These are phyloP conservation scores for Scaptomyza caliginosa DNA, from an alignment of 2,888 invertebrate species.

Conservation along the genomic window DNA sequence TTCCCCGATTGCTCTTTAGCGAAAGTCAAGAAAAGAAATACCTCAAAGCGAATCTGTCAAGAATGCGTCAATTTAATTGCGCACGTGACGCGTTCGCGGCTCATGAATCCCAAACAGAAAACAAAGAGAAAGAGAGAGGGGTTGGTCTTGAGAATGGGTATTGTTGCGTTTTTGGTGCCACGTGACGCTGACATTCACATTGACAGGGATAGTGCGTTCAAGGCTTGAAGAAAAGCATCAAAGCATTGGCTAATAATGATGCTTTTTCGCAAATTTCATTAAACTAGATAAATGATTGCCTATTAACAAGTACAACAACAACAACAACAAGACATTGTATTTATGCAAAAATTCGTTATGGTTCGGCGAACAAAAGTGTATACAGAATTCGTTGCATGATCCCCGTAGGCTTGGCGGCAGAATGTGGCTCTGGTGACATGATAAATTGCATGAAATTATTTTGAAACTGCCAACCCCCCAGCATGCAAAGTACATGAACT, in stretches of 20 bases:
- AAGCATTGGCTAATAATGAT: conserved; percentile 57
- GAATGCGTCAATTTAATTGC: conserved; percentile 81
- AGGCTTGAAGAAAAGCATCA: conserved; percentile 32
- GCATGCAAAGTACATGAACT: not conserved
- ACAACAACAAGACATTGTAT: conserved; percentile 43
- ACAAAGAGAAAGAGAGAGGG: not conserved
- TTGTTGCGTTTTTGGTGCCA: conserved; percentile 41
- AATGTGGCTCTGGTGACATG: conserved; percentile 62
- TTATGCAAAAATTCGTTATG: conserved; percentile 80
- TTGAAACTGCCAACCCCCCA: conserved; percentile 47
- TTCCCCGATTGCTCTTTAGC: conserved; percentile 57
- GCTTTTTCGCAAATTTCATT: conserved; percentile 81
- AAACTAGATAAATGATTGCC: conserved; percentile 82
- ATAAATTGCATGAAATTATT: conserved; percentile 81
- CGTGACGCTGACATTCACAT: conserved; percentile 54
- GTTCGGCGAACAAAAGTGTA: conserved; percentile 49
- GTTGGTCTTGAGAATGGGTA: not conserved
- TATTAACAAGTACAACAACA: conserved; percentile 73
- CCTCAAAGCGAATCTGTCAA: conserved; percentile 66
- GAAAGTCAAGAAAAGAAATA: conserved; percentile 19
- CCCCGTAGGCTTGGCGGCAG: not conserved
- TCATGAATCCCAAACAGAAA: conserved; percentile 47
- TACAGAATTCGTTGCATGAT: conserved; percentile 10
- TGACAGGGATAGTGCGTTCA: conserved; percentile 9
- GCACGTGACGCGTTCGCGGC: conserved; percentile 72